Percentiles rank a stretch among this genome's conserved stretches.
phyloP scores from a whole-genome alignment of 2,888 invertebrate genomes.

The Pelosia muscerda region DNA sequence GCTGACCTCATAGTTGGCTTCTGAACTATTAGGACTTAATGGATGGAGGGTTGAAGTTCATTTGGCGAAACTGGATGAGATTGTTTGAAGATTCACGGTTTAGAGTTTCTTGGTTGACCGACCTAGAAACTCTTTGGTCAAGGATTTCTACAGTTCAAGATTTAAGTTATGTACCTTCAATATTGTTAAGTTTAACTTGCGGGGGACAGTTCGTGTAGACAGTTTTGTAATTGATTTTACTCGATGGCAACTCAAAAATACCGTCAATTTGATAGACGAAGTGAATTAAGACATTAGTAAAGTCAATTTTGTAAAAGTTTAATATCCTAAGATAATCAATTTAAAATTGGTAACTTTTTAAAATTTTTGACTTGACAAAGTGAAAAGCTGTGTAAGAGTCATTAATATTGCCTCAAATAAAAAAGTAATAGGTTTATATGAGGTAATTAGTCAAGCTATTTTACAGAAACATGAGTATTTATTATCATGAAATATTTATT shows the following conservation, averaged over 20 bases:
- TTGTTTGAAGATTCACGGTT: not conserved
- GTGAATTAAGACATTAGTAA: not conserved
- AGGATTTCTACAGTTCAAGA: not conserved
- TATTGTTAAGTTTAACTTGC: not conserved
- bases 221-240: conserved; percentile 1
- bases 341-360: too few relatives aligned
- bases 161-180: conserved; percentile 1
- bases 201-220: not conserved
- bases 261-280: too few relatives aligned
- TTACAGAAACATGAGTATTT: too few relatives aligned
- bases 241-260: too few relatives aligned
- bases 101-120: not conserved
- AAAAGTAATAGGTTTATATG: too few relatives aligned
- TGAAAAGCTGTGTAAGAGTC: too few relatives aligned
- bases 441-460: too few relatives aligned
- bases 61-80: conserved; percentile 1
- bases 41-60: not conserved
- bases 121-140: not conserved
- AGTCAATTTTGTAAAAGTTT: not conserved
- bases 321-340: too few relatives aligned
- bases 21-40: conserved; percentile 15
- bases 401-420: too few relatives aligned
- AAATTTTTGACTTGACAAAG: too few relatives aligned
- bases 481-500: too few relatives aligned
- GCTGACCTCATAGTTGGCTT: conserved; percentile 18